Evolutionary conservation across 2,888 invertebrate genomes (phyloP).

Genomic region (Philereme transversata): DNA sequence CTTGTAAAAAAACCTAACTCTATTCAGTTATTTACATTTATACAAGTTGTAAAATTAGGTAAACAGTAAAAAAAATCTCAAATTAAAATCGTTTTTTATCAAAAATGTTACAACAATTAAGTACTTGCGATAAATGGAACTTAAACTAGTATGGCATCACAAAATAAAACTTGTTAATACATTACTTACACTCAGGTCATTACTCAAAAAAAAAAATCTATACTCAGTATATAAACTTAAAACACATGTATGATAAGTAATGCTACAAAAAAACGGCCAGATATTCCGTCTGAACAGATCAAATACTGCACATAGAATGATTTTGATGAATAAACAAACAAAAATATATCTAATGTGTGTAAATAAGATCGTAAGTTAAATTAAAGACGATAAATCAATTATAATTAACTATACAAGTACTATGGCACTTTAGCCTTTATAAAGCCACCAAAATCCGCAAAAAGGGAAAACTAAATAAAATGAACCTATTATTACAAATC

Average conservation of each 20-base stretch:
- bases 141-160: constrained; percentile 34
- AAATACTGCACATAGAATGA: too few relatives aligned
- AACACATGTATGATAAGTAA: too few relatives aligned
- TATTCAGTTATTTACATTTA: constrained; percentile 74
- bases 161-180: constrained; percentile 22
- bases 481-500: too few relatives aligned
- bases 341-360: too few relatives aligned
- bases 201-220: constrained; percentile 7
- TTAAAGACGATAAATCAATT: constrained; percentile 31
- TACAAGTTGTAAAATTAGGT: constrained; percentile 31
- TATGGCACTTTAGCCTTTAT: constrained; percentile 54
- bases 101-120: constrained; percentile 21
- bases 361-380: too few relatives aligned
- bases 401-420: constrained; percentile 51
- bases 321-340: too few relatives aligned
- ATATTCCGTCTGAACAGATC: too few relatives aligned
- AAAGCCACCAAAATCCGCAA: constrained; percentile 23
- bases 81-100: too few relatives aligned
- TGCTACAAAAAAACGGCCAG: too few relatives aligned
- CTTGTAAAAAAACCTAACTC: constrained; percentile 68
- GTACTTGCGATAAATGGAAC: constrained; percentile 23
- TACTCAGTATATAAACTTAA: too few relatives aligned
- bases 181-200: too few relatives aligned
- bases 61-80: constrained; percentile 29
- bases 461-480: too few relatives aligned